Evolutionary conservation across 2,113 vertebrate genomes (phyloP).

Genomic region (Corythornis cristatus): DNA sequence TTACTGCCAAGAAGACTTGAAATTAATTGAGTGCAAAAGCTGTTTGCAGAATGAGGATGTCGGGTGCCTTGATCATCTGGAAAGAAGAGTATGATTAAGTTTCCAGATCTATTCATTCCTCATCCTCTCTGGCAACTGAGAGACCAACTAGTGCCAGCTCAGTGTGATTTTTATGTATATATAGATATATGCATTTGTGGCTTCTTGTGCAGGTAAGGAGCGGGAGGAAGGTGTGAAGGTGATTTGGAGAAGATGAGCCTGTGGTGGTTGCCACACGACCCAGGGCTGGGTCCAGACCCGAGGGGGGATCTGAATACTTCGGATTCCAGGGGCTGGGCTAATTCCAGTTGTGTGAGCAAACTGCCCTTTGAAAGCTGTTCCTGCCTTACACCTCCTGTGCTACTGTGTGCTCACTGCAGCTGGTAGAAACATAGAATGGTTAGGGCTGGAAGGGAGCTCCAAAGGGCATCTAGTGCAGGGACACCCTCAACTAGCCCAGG

Average conservation of each 20-base stretch:
- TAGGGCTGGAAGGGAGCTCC: too few species aligned
- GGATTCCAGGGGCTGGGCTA: fast-evolving
- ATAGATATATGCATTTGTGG: neutral
- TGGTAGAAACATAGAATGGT: too few species aligned
- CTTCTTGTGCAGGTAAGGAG: neutral
- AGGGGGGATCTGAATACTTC: fast-evolving
- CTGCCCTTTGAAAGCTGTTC: fast-evolving
- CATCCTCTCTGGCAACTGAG: neutral
- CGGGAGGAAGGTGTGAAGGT: neutral
- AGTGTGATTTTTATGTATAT: too few species aligned
- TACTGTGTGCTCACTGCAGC: fast-evolving
- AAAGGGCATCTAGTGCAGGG: too few species aligned
- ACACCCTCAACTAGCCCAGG: too few species aligned
- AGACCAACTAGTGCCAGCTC: neutral
- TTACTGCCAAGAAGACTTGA: neutral
- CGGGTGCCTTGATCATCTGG: neutral
- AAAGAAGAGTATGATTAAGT: neutral
- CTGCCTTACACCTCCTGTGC: fast-evolving
- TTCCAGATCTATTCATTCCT: neutral
- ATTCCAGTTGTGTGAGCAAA: fast-evolving
- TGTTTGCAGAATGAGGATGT: neutral
- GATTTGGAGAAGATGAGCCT: neutral
- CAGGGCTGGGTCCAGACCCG: neutral
- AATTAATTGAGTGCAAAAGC: neutral
- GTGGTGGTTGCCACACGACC: neutral